Evolutionary conservation across 2,888 invertebrate genomes (phyloP).

Genomic region (Athetis lepigone): DNA sequence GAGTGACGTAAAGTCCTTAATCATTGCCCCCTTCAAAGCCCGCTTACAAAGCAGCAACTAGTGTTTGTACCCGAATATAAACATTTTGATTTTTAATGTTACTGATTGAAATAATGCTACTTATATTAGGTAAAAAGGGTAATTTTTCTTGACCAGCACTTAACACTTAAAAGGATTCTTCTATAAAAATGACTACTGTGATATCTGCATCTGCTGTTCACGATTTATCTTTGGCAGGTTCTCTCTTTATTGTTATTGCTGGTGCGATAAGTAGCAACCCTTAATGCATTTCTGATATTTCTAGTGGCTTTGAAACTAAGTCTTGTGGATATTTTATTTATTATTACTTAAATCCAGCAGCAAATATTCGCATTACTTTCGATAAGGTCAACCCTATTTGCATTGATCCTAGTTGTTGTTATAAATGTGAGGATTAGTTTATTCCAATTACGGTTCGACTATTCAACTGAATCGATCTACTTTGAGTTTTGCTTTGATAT

Average conservation of each 20-base stretch:
- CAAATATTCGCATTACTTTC: constrained; percentile 44
- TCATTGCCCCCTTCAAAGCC: constrained; percentile 19
- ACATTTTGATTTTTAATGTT: neutral
- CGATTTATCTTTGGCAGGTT: constrained; percentile 27
- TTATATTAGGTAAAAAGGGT: neutral
- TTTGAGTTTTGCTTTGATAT: constrained; percentile 14
- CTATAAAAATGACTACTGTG: constrained; percentile 25
- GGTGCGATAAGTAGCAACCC: constrained; percentile 32
- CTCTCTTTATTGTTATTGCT: constrained; percentile 43
- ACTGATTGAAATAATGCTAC: neutral
- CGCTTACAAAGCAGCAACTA: neutral
- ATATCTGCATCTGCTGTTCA: constrained; percentile 28
- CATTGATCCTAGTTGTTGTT: constrained; percentile 24
- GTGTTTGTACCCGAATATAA: constrained; percentile 3
- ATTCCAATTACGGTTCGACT: constrained; percentile 12
- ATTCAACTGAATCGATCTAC: constrained; percentile 9
- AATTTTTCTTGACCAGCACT: constrained; percentile 2
- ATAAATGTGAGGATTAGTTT: constrained; percentile 36
- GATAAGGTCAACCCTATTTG: constrained; percentile 26
- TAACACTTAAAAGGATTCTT: constrained; percentile 24
- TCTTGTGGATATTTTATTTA: constrained; percentile 41
- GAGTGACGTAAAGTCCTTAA: constrained; percentile 5
- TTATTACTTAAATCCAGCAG: constrained; percentile 41
- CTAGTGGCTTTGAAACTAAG: constrained; percentile 20
- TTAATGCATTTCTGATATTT: constrained; percentile 51